A percentile compares a stretch with the other conserved stretches of the same genome.
Evolutionary conservation across 2,888 invertebrate species (phyloP).

Genomic region (Euproctis similis): DNA sequence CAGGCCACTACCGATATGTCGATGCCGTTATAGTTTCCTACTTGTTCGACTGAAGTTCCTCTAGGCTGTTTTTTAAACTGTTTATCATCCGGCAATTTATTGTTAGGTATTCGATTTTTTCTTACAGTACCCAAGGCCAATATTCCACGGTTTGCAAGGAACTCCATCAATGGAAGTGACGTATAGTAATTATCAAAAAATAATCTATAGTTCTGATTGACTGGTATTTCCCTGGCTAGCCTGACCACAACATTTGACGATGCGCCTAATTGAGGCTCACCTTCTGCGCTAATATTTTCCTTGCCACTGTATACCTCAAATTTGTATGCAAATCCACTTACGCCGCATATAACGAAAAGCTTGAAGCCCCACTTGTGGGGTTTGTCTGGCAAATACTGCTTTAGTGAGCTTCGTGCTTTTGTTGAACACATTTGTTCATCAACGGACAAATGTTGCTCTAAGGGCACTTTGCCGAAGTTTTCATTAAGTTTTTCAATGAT

Average conservation of each 20-base stretch:
- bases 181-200: constrained; percentile 20
- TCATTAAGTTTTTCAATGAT: constrained; percentile 5
- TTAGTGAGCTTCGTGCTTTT: constrained; percentile 15
- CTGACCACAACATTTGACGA: constrained; percentile 31
- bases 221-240: constrained; percentile 26
- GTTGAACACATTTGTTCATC: too few species aligned
- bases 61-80: constrained; percentile 1
- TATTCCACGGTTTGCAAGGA: constrained; percentile 4
- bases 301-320: constrained; percentile 30
- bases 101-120: constrained; percentile 16
- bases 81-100: constrained; percentile 30
- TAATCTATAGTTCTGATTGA: constrained; percentile 27
- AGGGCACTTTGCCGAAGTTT: constrained; percentile 7
- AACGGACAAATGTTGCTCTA: constrained; percentile 11
- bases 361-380: constrained; percentile 37
- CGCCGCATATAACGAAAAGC: constrained; percentile 23
- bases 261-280: constrained; percentile 26
- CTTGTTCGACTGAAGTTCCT: constrained; percentile 5
- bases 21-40: constrained; percentile 1
- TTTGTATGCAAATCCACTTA: constrained; percentile 25
- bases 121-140: constrained; percentile 8
- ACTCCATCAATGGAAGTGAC: constrained; percentile 5
- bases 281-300: constrained; percentile 15
- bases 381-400: constrained; percentile 35
- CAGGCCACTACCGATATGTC: constrained; percentile 5